These are phyloP conservation scores for Potamarius usumacintae DNA, from an alignment of 2,113 vertebrate genomes.

Conservation along the genomic window DNA sequence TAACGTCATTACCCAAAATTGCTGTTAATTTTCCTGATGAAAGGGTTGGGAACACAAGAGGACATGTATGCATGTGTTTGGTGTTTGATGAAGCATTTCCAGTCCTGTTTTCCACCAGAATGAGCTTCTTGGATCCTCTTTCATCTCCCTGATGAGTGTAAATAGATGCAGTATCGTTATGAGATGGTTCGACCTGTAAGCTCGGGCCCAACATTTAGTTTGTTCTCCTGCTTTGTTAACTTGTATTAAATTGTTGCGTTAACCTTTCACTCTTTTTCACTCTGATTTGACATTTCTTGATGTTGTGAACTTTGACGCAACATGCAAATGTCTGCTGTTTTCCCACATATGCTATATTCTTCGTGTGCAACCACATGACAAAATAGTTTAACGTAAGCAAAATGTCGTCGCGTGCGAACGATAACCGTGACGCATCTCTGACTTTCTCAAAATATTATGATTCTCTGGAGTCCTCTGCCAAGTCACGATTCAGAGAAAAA, in stretches of 20 bases:
- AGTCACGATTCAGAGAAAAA: no score
- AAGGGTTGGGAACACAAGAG: constrained; percentile 46
- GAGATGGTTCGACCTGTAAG: not conserved
- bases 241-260: not conserved
- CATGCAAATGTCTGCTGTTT: no score
- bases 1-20: constrained; percentile 50
- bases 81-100: constrained; percentile 41
- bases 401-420: no score
- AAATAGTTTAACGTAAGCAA: no score
- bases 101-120: constrained; percentile 47
- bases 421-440: no score
- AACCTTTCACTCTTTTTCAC: not conserved
- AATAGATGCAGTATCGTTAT: constrained; percentile 9
- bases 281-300: not conserved
- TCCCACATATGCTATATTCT: no score
- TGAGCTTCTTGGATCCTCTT: constrained; percentile 38
- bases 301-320: not conserved
- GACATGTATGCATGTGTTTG: constrained; percentile 28
- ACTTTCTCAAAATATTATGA: no score
- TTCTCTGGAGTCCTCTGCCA: no score
- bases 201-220: not conserved
- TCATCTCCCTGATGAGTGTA: constrained; percentile 38
- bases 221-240: not conserved
- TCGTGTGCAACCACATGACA: no score
- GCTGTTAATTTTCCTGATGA: constrained; percentile 52